Evolutionary conservation across 1,140 invertebrate genomes (phyloP).

Genomic region (Temnothorax longispinosus): DNA sequence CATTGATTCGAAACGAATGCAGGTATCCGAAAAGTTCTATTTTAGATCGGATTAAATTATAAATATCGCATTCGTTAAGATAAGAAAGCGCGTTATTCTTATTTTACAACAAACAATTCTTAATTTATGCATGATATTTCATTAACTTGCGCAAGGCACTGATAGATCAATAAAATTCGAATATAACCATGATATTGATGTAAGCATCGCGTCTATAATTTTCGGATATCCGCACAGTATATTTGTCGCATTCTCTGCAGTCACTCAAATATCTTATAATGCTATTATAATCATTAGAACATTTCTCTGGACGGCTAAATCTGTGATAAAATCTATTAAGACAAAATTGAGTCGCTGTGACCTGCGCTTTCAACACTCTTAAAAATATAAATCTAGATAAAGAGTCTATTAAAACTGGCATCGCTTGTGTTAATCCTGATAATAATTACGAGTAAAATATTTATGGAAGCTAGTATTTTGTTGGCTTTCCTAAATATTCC

Average conservation of each 20-base stretch:
- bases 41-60: conserved; percentile 39
- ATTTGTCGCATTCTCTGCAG: conserved; percentile 72
- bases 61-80: conserved; percentile 28
- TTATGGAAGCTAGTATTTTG: conserved; percentile 42
- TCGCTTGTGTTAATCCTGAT: conserved; percentile 32
- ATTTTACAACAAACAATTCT: conserved; percentile 11
- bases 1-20: conserved; percentile 62
- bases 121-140: conserved; percentile 20
- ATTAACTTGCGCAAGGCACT: conserved; percentile 51
- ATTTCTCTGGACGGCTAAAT: conserved; percentile 72
- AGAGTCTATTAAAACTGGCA: conserved; percentile 22
- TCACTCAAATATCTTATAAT: conserved; percentile 70
- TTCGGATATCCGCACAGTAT: conserved; percentile 70
- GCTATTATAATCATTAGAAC: conserved; percentile 69
- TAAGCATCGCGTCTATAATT: conserved; percentile 42
- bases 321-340: conserved; percentile 65
- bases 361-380: conserved; percentile 56
- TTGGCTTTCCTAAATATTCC: conserved; percentile 1
- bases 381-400: conserved; percentile 41
- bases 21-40: conserved; percentile 70
- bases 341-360: conserved; percentile 52
- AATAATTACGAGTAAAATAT: conserved; percentile 26
- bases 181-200: conserved; percentile 47
- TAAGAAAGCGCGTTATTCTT: conserved; percentile 34
- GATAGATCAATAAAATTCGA: conserved; percentile 48